Evolutionary conservation across 2,113 vertebrate genomes (phyloP).

Genomic region (Micronycteris hirsuta): DNA sequence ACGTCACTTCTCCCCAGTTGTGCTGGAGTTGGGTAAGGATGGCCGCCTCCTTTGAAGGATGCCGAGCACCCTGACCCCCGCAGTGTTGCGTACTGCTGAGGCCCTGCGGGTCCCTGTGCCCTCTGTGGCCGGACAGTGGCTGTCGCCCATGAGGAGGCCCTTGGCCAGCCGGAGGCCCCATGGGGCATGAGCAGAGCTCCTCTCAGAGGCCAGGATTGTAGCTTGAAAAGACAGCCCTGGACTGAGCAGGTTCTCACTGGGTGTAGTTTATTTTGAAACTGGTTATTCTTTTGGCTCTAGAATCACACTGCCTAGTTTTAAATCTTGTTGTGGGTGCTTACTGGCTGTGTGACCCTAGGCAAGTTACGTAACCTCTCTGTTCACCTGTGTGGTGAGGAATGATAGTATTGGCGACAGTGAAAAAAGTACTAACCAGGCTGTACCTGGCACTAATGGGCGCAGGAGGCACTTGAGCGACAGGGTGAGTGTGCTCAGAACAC

Average conservation of each 20-base stretch:
- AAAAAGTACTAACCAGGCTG: rapidly evolving
- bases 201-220: not conserved
- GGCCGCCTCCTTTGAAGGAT: not conserved
- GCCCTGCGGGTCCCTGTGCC: not conserved
- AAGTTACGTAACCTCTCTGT: not conserved
- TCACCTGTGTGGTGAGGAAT: rapidly evolving
- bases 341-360: not conserved
- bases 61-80: rapidly evolving
- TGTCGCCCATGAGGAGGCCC: not conserved
- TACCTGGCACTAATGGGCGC: rapidly evolving
- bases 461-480: rapidly evolving
- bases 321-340: not conserved
- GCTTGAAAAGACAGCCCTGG: not conserved
- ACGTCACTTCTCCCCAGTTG: rapidly evolving
- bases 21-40: too few species aligned
- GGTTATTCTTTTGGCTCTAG: not conserved
- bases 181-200: rapidly evolving
- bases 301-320: not conserved
- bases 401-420: rapidly evolving
- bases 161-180: rapidly evolving
- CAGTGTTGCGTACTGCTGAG: not conserved
- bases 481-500: rapidly evolving
- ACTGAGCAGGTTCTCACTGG: not conserved
- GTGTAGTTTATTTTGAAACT: not conserved
- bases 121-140: not conserved